These are phyloP conservation scores for Drosophila bipectinata DNA, from an alignment of 1,140 invertebrate genomes.

Conservation along the genomic window DNA sequence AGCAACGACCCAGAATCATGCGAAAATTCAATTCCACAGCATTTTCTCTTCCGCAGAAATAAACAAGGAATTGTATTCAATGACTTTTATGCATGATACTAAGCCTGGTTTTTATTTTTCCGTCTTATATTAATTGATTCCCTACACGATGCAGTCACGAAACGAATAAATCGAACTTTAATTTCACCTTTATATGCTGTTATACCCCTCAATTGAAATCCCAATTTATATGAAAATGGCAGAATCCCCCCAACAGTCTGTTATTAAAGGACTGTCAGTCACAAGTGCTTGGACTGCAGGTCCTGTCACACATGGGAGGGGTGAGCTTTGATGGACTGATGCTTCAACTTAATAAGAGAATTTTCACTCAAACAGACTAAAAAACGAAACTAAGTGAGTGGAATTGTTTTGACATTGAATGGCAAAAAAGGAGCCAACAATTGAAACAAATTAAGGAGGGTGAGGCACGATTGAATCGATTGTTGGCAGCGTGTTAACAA, in stretches of 20 bases:
- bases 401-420: slow-evolving; percentile 42
- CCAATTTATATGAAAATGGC: slow-evolving; percentile 19
- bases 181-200: slow-evolving; percentile 3
- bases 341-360: slow-evolving; percentile 17
- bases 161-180: slow-evolving; percentile 9
- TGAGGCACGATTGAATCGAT: slow-evolving; percentile 27
- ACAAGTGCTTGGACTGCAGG: slow-evolving; percentile 6
- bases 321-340: slow-evolving; percentile 22
- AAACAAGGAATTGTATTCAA: neutral
- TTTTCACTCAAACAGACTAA: neutral
- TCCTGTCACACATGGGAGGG: slow-evolving; percentile 14
- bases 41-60: slow-evolving; percentile 1
- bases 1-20: slow-evolving; percentile 55
- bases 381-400: slow-evolving; percentile 32
- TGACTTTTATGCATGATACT: neutral
- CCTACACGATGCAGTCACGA: neutral
- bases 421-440: slow-evolving; percentile 14
- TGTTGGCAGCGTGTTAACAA: slow-evolving; percentile 46
- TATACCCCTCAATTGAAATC: slow-evolving; percentile 6
- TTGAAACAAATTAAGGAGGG: slow-evolving; percentile 44
- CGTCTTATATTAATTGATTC: slow-evolving; percentile 18
- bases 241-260: slow-evolving; percentile 12
- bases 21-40: slow-evolving; percentile 46
- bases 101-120: neutral
- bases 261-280: slow-evolving; percentile 27